These are phyloP conservation scores for Astropecten irregularis DNA, from an alignment of 53 echinoderm and acorn worm genomes.

Conservation along the genomic window DNA sequence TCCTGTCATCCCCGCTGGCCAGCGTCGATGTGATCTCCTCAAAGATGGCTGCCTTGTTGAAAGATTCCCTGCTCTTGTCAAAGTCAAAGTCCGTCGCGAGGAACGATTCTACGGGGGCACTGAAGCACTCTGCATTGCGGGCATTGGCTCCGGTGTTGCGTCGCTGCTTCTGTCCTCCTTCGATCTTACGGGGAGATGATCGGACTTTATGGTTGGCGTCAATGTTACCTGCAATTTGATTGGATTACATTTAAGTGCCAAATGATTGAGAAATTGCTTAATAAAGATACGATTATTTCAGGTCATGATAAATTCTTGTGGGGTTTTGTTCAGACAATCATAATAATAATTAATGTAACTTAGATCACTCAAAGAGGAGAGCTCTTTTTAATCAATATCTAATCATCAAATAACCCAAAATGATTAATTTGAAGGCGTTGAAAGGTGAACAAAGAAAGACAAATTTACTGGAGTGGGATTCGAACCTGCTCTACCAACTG, in stretches of 20 bases:
- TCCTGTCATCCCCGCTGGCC: constrained; percentile 57
- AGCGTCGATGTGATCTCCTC: constrained; percentile 44
- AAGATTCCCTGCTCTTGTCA: constrained; percentile 85
- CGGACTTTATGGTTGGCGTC: constrained; percentile 52
- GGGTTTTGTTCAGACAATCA: not conserved
- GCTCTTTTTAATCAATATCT: too few relatives aligned
- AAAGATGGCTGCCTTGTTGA: constrained; percentile 92
- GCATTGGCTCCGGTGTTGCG: constrained; percentile 62
- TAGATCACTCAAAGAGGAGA: not conserved
- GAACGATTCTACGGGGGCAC: constrained; percentile 82
- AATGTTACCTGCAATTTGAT: constrained; percentile 11
- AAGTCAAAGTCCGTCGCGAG: constrained; percentile 91
- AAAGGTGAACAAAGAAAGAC: too few relatives aligned
- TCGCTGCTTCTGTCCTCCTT: constrained; percentile 56
- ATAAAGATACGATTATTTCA: too few relatives aligned
- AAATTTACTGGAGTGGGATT: too few relatives aligned
- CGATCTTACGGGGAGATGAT: constrained; percentile 81
- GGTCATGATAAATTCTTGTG: not conserved
- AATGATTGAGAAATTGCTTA: too few relatives aligned
- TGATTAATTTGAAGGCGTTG: too few relatives aligned
- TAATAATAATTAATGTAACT: too few relatives aligned
- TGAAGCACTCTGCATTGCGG: constrained; percentile 87
- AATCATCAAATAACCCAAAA: too few relatives aligned
- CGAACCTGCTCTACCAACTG: too few relatives aligned
- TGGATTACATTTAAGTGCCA: too few relatives aligned